Evolutionary conservation across 2,888 invertebrate genomes (phyloP).

Genomic region (Rhamphomyia laevipes): DNA sequence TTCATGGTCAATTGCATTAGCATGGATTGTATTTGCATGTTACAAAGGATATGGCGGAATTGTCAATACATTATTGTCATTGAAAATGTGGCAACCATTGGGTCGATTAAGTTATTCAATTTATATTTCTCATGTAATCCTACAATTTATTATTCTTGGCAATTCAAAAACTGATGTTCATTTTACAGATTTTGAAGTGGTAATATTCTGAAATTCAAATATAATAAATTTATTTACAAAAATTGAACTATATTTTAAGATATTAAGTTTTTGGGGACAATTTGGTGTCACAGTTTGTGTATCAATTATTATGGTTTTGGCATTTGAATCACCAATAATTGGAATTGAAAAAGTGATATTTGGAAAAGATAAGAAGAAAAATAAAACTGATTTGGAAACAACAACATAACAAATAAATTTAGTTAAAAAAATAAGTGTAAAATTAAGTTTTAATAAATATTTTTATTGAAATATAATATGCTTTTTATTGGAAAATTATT

Average conservation of each 20-base stretch:
- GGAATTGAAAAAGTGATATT: slow-evolving; percentile 28
- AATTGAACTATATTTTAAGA: slow-evolving; percentile 4
- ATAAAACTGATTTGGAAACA: too few species aligned
- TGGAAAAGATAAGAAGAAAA: background rate
- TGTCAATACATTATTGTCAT: slow-evolving; percentile 15
- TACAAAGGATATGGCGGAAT: slow-evolving; percentile 15
- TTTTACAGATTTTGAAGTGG: slow-evolving; percentile 12
- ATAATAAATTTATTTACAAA: too few species aligned
- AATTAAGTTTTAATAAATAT: too few species aligned
- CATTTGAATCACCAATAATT: slow-evolving; percentile 33
- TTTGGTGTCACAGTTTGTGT: slow-evolving; percentile 14
- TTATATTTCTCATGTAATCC: slow-evolving; percentile 16
- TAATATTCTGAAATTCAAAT: too few species aligned
- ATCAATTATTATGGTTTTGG: slow-evolving; percentile 25
- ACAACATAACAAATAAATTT: too few species aligned
- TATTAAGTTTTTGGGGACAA: slow-evolving; percentile 12
- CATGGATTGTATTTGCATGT: slow-evolving; percentile 19
- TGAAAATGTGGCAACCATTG: slow-evolving; percentile 16
- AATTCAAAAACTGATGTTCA: slow-evolving; percentile 7
- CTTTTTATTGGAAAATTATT: too few species aligned
- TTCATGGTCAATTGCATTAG: slow-evolving; percentile 14
- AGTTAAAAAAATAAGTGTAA: too few species aligned
- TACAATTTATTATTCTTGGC: slow-evolving; percentile 12
- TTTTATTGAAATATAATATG: too few species aligned
- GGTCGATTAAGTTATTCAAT: slow-evolving; percentile 14